Conservation (phyloP, 1,140 invertebrate species). For the Apis mellifera region DNA sequence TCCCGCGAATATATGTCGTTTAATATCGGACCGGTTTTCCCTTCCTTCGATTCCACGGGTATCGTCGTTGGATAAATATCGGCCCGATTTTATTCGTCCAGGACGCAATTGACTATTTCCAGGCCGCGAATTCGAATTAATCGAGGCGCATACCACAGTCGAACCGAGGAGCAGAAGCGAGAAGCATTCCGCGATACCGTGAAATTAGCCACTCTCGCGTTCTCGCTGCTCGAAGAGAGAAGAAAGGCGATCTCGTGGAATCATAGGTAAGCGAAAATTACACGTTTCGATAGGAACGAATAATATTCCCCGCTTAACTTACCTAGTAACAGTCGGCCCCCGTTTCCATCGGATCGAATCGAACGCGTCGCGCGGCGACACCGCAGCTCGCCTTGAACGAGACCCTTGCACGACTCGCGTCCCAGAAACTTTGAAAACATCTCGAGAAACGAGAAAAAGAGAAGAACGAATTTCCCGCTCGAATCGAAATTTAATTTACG, state of each 20-base stretch:
- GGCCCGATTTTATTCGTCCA: constrained; percentile 11
- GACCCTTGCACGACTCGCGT: too few relatives aligned
- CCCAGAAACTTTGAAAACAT: too few relatives aligned
- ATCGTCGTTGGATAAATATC: constrained; percentile 19
- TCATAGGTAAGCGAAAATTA: constrained; percentile 4
- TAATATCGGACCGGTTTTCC: constrained; percentile 45
- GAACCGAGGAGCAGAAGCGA: neutral
- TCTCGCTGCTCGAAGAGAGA: too few relatives aligned
- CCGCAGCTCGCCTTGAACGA: too few relatives aligned
- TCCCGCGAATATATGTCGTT: constrained; percentile 36
- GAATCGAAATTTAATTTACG: too few relatives aligned
- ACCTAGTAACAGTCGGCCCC: neutral
- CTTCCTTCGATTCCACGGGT: constrained; percentile 11
- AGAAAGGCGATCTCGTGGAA: neutral
- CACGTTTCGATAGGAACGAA: neutral
- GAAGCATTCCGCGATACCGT: neutral
- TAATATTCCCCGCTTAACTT: neutral
- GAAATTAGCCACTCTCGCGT: neutral
- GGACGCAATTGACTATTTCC: constrained; percentile 12
- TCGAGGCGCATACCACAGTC: constrained; percentile 15
- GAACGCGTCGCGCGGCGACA: neutral
- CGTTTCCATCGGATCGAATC: neutral
- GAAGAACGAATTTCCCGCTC: too few relatives aligned
- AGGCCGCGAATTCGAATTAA: constrained; percentile 17
- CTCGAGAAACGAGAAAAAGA: too few relatives aligned